phyloP scores from a whole-genome alignment of 2,888 invertebrate genomes.

The Hermodice carunculata region DNA sequence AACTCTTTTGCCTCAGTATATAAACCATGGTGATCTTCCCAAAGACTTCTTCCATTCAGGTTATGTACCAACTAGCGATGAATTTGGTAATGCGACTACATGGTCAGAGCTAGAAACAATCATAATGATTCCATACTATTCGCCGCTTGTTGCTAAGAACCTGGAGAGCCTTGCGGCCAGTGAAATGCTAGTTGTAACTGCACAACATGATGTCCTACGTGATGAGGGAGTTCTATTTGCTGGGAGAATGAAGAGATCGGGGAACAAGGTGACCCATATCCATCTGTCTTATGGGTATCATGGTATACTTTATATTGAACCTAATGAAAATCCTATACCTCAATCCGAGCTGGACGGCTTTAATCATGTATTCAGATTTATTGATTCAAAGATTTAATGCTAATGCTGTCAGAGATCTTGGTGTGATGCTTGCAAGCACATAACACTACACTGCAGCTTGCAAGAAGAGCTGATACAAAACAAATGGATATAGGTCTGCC shows the following conservation, averaged over 20 bases:
- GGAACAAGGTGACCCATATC: slow-evolving; percentile 11
- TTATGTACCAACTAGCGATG: background rate
- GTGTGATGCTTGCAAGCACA: too few relatives aligned
- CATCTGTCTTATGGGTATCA: slow-evolving; percentile 5
- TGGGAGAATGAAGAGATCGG: slow-evolving; percentile 41
- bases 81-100: background rate
- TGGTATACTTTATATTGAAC: too few relatives aligned
- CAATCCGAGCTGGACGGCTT: too few relatives aligned
- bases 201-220: slow-evolving; percentile 51
- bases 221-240: slow-evolving; percentile 55
- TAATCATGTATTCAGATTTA: too few relatives aligned
- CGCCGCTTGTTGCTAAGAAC: slow-evolving; percentile 50
- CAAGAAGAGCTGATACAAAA: too few relatives aligned
- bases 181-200: slow-evolving; percentile 51
- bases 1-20: background rate
- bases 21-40: background rate
- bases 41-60: background rate
- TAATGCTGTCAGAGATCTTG: too few relatives aligned
- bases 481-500: too few relatives aligned
- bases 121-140: slow-evolving; percentile 48
- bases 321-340: too few relatives aligned
- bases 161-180: slow-evolving; percentile 48
- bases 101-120: background rate
- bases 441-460: too few relatives aligned
- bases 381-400: too few relatives aligned